Base-by-base conservation (phyloP, 2,113 vertebrate genomes). In the Hippocampus guttulatus region DNA sequence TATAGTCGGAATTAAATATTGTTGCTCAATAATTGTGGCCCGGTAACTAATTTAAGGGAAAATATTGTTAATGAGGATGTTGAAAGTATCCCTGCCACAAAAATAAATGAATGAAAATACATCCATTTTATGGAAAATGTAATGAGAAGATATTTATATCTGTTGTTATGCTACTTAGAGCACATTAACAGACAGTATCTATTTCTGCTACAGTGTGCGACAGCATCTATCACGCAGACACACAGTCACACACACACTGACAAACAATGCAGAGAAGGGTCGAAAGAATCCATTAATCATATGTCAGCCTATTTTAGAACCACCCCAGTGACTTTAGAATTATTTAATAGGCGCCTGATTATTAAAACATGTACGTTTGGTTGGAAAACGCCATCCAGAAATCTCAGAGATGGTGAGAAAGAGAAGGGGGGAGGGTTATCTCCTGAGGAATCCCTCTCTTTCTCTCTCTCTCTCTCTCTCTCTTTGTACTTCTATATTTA, bases 301-400 rank as follows among this genome's bases (percentile, higher is more conserved):
- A 70, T 76, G 74, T 75, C 66, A 64, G 75, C 75, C 18, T 90
- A 90, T 90, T 88, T 88, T 88, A 87, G 87, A 83, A 78, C 69
- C 77, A 85, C 83, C 83, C 83, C 1, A 16, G 81, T 84, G 85
- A 84, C 85, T 87, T 87, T 79, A 83, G 77, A 89, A 90, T 90
- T 80, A 90, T 91, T 91, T 89, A 91, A 89, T 88, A 84, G 84
- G 66, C 0, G 67, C 45, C 78, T 85, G 83, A 90, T 87, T 79
- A 90, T 90, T 88, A 88, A 91, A 90, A 91, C 87, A 89, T 90
- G 89, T 81, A 81, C 65, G 27, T 88, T 84, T 81, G 76, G 80
- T 81, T 49, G 77, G 79, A 83, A 83, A 87, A 84, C 74, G 75
- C 75, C 67, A 9, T 68, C 14, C 77, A 82, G 83, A 82, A 89